Evolutionary conservation across 2,888 invertebrate species (phyloP).

Genomic region (Stegophylla sp.): DNA sequence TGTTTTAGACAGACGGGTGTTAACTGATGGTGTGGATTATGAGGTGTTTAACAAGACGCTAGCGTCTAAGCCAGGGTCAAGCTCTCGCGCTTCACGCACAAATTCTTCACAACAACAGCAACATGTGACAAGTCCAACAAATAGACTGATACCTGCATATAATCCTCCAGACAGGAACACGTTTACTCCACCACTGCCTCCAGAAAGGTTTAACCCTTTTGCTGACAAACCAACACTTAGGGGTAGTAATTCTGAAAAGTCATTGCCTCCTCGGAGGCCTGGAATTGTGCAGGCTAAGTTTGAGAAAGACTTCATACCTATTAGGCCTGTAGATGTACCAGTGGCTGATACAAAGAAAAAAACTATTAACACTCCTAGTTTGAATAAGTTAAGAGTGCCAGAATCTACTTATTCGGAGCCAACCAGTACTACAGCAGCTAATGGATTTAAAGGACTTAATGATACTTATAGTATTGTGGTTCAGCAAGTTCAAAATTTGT

Average conservation of each 20-base stretch:
- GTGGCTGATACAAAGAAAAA: conserved; percentile 72
- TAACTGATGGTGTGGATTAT: conserved; percentile 61
- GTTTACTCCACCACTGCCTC: conserved; percentile 83
- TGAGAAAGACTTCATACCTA: conserved; percentile 83
- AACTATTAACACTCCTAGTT: conserved; percentile 77
- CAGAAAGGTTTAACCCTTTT: conserved; percentile 83
- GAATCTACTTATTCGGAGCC: conserved; percentile 62
- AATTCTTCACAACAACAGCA: conserved; percentile 60
- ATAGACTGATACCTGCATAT: conserved; percentile 71
- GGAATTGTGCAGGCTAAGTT: conserved; percentile 70
- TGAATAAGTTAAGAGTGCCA: conserved; percentile 66
- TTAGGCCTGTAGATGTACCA: conserved; percentile 72
- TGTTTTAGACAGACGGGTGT: conserved; percentile 59
- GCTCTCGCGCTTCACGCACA: conserved; percentile 55
- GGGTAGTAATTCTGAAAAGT: conserved; percentile 72
- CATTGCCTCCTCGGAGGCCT: conserved; percentile 78
- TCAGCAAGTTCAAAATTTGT: conserved; percentile 69
- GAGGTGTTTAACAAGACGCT: conserved; percentile 62
- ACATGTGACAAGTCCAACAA: conserved; percentile 60
- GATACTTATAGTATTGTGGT: conserved; percentile 69
- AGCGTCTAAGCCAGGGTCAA: conserved; percentile 61
- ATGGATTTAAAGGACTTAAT: conserved; percentile 61
- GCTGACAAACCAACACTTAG: conserved; percentile 87
- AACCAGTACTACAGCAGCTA: conserved; percentile 62
- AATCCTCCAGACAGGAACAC: conserved; percentile 78